Conservation (phyloP, 2,113 vertebrate species). For the Rhynchomys soricoides region DNA sequence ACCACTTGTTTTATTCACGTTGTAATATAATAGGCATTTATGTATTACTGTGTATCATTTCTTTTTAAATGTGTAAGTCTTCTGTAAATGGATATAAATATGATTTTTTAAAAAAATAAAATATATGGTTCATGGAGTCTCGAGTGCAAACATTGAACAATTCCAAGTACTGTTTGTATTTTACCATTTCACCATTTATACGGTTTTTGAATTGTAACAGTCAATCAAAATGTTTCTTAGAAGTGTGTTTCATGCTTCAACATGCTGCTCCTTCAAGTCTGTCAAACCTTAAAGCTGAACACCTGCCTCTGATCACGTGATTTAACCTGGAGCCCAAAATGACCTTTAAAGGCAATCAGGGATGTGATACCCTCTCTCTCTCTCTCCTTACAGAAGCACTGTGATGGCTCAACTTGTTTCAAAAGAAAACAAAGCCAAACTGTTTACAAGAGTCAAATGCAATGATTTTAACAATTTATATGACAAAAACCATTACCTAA, state of each 20-base stretch:
- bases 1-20: constrained; percentile 88
- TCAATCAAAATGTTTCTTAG: constrained; percentile 87
- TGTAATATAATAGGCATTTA: constrained; percentile 93
- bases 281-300: constrained; percentile 87
- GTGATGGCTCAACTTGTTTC: constrained; percentile 84
- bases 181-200: constrained; percentile 91
- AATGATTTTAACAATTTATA: constrained; percentile 85
- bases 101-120: constrained; percentile 91
- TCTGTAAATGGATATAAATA: constrained; percentile 99
- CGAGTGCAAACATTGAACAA: constrained; percentile 92
- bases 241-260: constrained; percentile 84
- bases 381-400: constrained; percentile 80
- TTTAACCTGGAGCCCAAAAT: constrained; percentile 85
- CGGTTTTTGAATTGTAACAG: constrained; percentile 90
- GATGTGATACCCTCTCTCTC: constrained; percentile 79
- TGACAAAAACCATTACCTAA: constrained; percentile 81
- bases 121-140: constrained; percentile 92
- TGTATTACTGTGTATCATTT: constrained; percentile 94
- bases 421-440: constrained; percentile 84
- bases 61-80: constrained; percentile 93
- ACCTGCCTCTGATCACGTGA: constrained; percentile 89
- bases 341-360: constrained; percentile 84
- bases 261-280: constrained; percentile 86
- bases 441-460: constrained; percentile 86
- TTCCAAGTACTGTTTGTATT: constrained; percentile 93